phyloP scores from a whole-genome alignment of 2,888 invertebrate species.

The Ochropleura plecta region DNA sequence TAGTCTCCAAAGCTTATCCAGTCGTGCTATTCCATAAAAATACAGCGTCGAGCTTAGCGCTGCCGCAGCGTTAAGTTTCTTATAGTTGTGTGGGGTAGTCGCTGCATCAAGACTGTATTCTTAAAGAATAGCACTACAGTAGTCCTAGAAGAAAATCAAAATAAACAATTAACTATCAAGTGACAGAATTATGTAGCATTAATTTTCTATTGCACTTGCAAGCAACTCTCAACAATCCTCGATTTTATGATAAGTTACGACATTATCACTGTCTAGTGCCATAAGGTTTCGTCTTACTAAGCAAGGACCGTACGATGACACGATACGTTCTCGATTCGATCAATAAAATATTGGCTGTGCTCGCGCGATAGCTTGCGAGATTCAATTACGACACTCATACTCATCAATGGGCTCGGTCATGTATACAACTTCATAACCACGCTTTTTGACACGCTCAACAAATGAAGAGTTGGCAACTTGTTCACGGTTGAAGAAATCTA shows the following conservation, averaged over 20 bases:
- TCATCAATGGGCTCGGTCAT: constrained; percentile 99
- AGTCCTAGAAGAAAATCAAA: background rate
- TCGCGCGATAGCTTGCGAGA: no score
- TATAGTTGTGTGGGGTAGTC: no score
- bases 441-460: constrained; percentile 99
- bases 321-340: no score
- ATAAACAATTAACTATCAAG: constrained; percentile 4
- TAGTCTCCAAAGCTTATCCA: no score
- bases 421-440: constrained; percentile 99
- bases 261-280: background rate
- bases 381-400: constrained; percentile 90
- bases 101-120: no score
- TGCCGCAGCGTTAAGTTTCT: no score
- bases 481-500: constrained; percentile 92
- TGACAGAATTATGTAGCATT: constrained; percentile 10
- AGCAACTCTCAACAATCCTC: constrained; percentile 1
- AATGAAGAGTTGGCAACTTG: constrained; percentile 99
- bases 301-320: no score
- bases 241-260: constrained; percentile 6
- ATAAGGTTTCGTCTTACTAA: no score
- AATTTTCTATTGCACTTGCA: constrained; percentile 11
- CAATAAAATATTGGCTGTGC: no score
- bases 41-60: no score
- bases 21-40: no score
- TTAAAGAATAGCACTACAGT: no score